Base-by-base conservation (phyloP, 2,113 vertebrate species). In the Tilapia sparmanii region DNA sequence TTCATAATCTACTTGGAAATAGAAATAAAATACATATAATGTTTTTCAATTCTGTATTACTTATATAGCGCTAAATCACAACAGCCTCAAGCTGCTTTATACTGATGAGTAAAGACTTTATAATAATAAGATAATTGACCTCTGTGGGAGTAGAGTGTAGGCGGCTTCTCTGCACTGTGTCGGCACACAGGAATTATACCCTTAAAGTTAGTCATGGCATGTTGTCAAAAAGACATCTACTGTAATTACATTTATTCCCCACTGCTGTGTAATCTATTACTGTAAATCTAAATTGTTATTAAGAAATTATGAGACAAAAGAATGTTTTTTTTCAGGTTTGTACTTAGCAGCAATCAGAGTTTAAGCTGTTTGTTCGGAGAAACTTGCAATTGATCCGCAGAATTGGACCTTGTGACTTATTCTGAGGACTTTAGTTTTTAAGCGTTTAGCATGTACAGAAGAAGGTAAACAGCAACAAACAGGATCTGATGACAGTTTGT, bases 251-350 rank as follows among this genome's bases (percentile, higher is more conserved):
- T 68, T 68, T 68, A 68, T 68, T 68, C 33, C 33, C 13, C 33
- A 68, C 33, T 38, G 63, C 3, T 38, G 19, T 68, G 33, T 68
- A 68, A 38, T 38, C 19, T 68, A 22, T 22, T 66, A 66, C 61
- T 22, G 61, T 38, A 66, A 3, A 66, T 66, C 5, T 1, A n/a
- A 35, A 66, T 63, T 38, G 3, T 13, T 68, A 38, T 68, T 38
- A 22, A 68, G 19, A 38, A 68, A 22, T 68, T 38, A 68, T 0
- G 1, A 2, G 61, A 68, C 61, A 5, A 68, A 1, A 38, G 19
- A 38, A 8, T 68, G 61, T 68, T 68, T 68, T 38, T 68, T 68
- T 68, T 38, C 33, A 68, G 61, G 31, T 38, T 38, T 66, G 5
- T 38, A 71, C 35, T 24, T 68, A 24, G 63, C 63, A 68, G 63